Evolutionary conservation across 2,888 invertebrate genomes (phyloP), one percentile per base, ranked within the genome.

Genomic region (Drosophila quinaria): DNA sequence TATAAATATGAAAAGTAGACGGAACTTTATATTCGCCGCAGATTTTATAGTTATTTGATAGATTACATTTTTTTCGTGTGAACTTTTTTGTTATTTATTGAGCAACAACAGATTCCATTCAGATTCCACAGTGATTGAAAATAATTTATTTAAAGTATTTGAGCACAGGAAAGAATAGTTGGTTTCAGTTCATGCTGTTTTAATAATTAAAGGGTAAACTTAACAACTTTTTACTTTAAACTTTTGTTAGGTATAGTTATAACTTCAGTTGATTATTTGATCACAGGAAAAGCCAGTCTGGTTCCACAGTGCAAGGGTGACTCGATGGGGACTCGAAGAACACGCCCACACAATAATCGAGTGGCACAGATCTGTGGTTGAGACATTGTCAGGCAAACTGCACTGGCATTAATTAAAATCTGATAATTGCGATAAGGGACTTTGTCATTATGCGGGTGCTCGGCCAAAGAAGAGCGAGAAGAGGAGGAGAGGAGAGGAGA

Each of bases 351-450:
- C 46, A 54, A 69, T 64, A 54, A 69, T 64, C 70, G 41, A 41
- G 8, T 58, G 71, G 39, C 59, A 60, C 60, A 70, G 52, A 64
- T 63, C 74, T 59, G 50, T 25, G 56, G 56, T 49, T 62, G 54
- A 58, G 47, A 15, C 58, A 50, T 49, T 56, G 47, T 33, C 56
- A 9, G 61, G 22, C 71, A 65, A 65, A 63, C 47, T 74, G 69
- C 37, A 66, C 44, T 58, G 75, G 25, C 55, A 54, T 70, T 82
- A 86, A 83, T 83, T 82, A 83, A 82, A 83, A 73, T 74, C 74
- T 61, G 67, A 83, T 74, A 61, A 58, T 63, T 54, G 42, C 46
- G 60, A 75, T 60, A 54, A 44, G 55, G 29, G 52, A 52, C 10
- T 47, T 44, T 44, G 35, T 50, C 31, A 54, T 74, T 70, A 61